A percentile compares a stretch with the other conserved stretches of the same genome.
phyloP scores from a whole-genome alignment of 2,888 invertebrate species.

The Dyspetes luteomarginatus region DNA sequence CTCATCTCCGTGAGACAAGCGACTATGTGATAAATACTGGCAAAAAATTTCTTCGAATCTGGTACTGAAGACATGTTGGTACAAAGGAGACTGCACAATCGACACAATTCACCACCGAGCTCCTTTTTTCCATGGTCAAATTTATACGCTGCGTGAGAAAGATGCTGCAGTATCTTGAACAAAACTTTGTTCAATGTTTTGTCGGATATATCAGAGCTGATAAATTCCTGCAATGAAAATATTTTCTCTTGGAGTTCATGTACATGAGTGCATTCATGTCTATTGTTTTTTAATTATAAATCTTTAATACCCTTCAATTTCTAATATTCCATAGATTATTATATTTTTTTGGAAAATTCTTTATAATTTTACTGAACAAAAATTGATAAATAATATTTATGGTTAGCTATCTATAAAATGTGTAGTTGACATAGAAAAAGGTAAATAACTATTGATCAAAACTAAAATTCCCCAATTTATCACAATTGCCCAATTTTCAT shows the following conservation, averaged over 20 bases:
- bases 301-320: too few species aligned
- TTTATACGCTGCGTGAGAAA: conserved; percentile 72
- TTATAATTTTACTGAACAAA: too few species aligned
- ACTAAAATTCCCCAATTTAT: too few species aligned
- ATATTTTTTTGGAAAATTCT: too few species aligned
- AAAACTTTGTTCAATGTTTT: conserved; percentile 65
- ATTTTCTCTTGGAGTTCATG: neutral
- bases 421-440: too few species aligned
- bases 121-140: conserved; percentile 63
- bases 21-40: conserved; percentile 75
- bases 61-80: conserved; percentile 66
- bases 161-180: conserved; percentile 72
- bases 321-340: too few species aligned
- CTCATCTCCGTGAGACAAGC: conserved; percentile 71
- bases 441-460: too few species aligned
- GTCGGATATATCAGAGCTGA: neutral
- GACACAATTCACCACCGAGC: conserved; percentile 68
- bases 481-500: too few species aligned
- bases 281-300: too few species aligned
- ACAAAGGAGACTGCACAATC: conserved; percentile 70
- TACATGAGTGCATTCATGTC: too few species aligned
- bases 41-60: conserved; percentile 71
- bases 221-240: conserved; percentile 64
- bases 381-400: too few species aligned
- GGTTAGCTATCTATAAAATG: too few species aligned